Base-by-base conservation (phyloP, 2,888 invertebrate species). In the Neocrepidodera transversa region DNA sequence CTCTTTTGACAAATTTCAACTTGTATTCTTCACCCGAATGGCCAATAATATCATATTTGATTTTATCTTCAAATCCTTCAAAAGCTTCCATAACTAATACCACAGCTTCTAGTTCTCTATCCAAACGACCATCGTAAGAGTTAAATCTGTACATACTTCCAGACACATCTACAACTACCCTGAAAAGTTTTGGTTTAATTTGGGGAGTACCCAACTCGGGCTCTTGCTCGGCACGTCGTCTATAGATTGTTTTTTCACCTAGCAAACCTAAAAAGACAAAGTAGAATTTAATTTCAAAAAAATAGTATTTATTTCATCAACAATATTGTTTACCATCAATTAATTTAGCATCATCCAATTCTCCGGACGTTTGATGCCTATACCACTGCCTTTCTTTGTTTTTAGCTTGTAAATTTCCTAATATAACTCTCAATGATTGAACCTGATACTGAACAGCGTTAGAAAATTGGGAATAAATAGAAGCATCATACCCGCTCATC, bases 91-190 rank as follows among this genome's bases (percentile, higher is more conserved):
- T 94, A 0, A 95, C 85, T 74, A 97, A 85, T 0, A 96, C 89
- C 10, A 90, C 90, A 0, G 93, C 93, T 77, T 96, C 95, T 82
- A 96, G 85, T 68, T 94, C 90, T 60, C 96, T 86, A 75, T 97
- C 95, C 56, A 98, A 84, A 51, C 97, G 88, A 0, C 93, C 91
- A 80, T 98, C 98, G 79, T 95, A 93, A 0, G 96, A 91, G 77
- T 98, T 97, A 32, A 62, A 65, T 84, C 94, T 87, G 76, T 97
- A 97, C 97, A 97, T 97, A 66, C 95, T 95, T 2, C 97, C 97
- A 1, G 95, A 96, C 0, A 97, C 95, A 79, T 98, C 98, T 0
- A 94, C 88, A 0, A 97, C 88, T 0, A 97, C 82, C 56, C 91
- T 85, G 38, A 97, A 82, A 2, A 93, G 83, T 79, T 97, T 98